A percentile compares a stretch with the other conserved stretches of the same genome.
phyloP scores from a whole-genome alignment of 64 coral and sea anemone species.

The Platygyra sinensis region DNA sequence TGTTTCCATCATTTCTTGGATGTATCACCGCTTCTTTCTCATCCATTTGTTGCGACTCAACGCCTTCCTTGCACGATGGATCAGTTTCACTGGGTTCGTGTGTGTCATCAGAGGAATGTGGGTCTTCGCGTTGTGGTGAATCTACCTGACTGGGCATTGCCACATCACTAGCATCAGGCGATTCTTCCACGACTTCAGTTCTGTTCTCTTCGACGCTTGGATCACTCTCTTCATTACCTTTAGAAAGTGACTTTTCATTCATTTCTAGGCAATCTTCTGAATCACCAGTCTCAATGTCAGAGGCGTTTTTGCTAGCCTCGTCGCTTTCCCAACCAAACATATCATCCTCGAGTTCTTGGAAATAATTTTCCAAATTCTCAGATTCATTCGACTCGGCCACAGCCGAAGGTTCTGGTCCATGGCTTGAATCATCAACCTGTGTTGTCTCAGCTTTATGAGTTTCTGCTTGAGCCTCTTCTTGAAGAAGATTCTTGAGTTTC shows the following conservation, averaged over 20 bases:
- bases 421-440: not conserved
- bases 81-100: not conserved
- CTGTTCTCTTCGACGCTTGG: not conserved
- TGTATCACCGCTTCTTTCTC: not conserved
- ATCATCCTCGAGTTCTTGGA: constrained; percentile 84
- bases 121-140: not conserved
- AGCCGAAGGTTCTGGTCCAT: not conserved
- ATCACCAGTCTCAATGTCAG: not conserved
- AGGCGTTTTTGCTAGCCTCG: constrained; percentile 32
- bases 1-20: not conserved
- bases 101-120: not conserved
- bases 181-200: not conserved
- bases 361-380: constrained; percentile 67
- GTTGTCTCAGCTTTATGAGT: not conserved
- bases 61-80: not conserved
- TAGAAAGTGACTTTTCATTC: not conserved
- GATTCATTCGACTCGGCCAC: not conserved
- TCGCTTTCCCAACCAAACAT: constrained; percentile 84
- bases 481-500: constrained; percentile 14
- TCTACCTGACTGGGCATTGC: not conserved
- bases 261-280: not conserved
- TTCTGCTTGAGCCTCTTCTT: not conserved
- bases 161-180: not conserved
- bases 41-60: not conserved
- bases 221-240: not conserved